Conservation (phyloP, 2,113 vertebrate genomes). For the Plotosus lineatus region DNA sequence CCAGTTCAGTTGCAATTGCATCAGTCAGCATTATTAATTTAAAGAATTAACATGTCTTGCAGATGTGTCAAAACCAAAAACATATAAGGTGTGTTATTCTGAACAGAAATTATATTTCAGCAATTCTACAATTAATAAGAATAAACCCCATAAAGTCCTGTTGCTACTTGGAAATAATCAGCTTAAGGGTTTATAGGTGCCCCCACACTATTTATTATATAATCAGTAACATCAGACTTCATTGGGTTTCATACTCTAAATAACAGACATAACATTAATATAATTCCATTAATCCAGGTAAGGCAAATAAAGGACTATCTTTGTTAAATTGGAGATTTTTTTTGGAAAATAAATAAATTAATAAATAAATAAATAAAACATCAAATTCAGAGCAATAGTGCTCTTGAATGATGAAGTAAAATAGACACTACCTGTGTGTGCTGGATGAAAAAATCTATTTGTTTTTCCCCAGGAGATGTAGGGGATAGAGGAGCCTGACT, state of each 20-base stretch:
- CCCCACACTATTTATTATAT: background rate
- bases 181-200: background rate
- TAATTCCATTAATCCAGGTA: background rate
- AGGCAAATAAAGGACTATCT: background rate
- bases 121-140: background rate
- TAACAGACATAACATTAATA: background rate
- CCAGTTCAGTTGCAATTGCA: background rate
- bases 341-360: background rate
- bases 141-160: background rate
- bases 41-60: background rate
- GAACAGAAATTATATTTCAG: background rate
- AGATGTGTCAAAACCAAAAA: background rate
- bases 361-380: background rate
- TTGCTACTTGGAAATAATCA: background rate
- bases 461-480: constrained; percentile 78
- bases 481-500: constrained; percentile 73
- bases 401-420: constrained; percentile 33
- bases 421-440: constrained; percentile 69
- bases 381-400: background rate
- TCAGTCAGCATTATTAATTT: background rate
- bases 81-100: background rate
- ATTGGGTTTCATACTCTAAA: background rate
- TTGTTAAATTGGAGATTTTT: background rate
- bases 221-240: background rate
- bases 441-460: constrained; percentile 90